These are phyloP conservation scores for Cyclura pinguis DNA, from an alignment of 2,797 vertebrate genomes.

Conservation along the genomic window DNA sequence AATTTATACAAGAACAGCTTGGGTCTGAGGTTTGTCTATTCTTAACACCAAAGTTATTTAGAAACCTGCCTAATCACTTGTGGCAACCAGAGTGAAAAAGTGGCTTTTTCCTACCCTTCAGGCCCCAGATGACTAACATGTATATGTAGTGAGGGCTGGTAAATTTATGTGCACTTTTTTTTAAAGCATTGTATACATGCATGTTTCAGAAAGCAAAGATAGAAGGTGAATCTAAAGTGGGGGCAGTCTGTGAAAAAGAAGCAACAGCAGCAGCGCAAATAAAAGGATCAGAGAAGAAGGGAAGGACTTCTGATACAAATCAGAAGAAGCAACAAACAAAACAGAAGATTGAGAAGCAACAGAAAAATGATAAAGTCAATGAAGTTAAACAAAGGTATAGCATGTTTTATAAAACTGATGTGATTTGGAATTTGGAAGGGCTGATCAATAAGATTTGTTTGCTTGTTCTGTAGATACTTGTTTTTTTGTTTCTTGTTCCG, in stretches of 20 bases:
- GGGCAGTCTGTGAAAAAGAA: rapidly evolving
- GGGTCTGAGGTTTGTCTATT: background rate
- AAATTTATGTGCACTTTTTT: background rate
- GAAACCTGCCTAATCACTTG: background rate
- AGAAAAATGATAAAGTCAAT: background rate
- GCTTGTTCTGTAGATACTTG: background rate
- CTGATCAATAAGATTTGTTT: background rate
- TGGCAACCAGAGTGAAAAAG: background rate
- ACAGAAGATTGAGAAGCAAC: conserved; percentile 17
- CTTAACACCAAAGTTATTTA: background rate
- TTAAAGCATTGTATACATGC: background rate
- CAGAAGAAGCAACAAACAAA: background rate
- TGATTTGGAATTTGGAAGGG: background rate
- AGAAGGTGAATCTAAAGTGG: background rate
- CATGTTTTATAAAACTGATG: background rate
- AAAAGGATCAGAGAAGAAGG: background rate
- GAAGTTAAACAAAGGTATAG: conserved; percentile 53
- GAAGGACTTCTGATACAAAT: background rate
- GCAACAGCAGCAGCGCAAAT: background rate
- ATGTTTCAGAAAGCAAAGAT: conserved; percentile 24
- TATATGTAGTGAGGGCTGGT: too few relatives aligned
- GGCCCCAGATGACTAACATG: background rate
- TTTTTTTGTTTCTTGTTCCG: background rate
- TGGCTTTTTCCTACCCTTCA: background rate
- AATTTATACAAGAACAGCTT: background rate